phyloP scores from a whole-genome alignment of 2,113 vertebrate species.

The Peromyscus californicus region DNA sequence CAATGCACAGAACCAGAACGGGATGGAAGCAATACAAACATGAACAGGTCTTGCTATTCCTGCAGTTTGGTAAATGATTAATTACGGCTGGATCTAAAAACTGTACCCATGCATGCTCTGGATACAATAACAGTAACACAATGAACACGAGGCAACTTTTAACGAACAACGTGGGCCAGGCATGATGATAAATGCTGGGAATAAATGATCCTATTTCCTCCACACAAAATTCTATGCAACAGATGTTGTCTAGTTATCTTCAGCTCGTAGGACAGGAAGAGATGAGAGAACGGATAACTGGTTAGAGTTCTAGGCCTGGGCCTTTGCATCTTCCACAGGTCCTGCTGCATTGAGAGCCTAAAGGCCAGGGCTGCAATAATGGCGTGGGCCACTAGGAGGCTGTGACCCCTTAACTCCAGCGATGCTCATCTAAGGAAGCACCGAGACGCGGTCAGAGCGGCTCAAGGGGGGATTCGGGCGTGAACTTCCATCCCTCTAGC shows the following conservation, averaged over 20 bases:
- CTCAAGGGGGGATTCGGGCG: not conserved
- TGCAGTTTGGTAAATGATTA: not conserved
- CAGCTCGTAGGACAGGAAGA: not conserved
- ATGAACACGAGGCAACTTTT: not conserved
- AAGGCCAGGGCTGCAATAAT: not conserved
- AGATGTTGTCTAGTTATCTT: not conserved
- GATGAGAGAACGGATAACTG: not conserved
- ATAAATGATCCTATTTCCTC: not conserved
- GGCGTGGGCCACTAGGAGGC: not conserved
- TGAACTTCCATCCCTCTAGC: not conserved
- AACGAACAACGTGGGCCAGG: not conserved
- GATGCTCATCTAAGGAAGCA: accelerated
- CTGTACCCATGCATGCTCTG: not conserved
- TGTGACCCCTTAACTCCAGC: not conserved
- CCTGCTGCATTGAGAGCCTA: not conserved
- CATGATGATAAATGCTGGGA: not conserved
- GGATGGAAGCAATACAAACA: not conserved
- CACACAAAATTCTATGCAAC: not conserved
- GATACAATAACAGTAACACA: not conserved
- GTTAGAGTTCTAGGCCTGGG: not conserved
- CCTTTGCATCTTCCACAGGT: not conserved
- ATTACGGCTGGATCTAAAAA: not conserved
- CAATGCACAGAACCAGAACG: not conserved
- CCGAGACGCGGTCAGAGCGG: not conserved
- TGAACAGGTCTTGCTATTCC: not conserved